Base-by-base conservation (phyloP, 2,888 invertebrate species). In the Eristalis pertinax region DNA sequence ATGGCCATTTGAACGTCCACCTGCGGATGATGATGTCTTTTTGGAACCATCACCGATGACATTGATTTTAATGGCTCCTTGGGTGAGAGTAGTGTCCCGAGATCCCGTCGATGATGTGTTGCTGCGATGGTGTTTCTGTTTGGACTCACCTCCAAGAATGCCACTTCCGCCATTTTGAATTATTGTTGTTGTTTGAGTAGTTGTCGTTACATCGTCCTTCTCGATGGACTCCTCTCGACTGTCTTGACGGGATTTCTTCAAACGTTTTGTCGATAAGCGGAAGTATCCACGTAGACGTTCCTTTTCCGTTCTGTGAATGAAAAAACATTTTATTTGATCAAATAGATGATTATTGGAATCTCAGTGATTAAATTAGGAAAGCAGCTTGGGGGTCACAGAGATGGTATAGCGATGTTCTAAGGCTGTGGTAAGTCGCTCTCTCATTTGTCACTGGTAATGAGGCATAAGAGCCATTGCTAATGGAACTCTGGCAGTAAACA, bases 201-300 rank as follows among this genome's bases (percentile, higher is more conserved):
- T 90, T 38, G 90, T 91, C 0, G 91, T 90, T 19, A 89, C 90
- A 63, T 92, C 92, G 41, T 93, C 92, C 87, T 92, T 92, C 73
- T 92, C 92, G 29, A 91, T 91, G 60, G 92, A 91, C 56, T 92
- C 90, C 43, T 91, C 93, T 78, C 93, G 91, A 4, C 93, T 93
- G 64, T 93, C 93, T 87, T 93, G 90, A 1, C 93, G 91, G 89
- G 93, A 79, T 92, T 93, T 91, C 90, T 92, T 85, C 91, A 91
- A 90, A 90, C 90, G 94, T 91, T 91, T 94, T 91, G 91, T 94
- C 91, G 92, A 92, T 22, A 94, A 93, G 10, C 94, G 94, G 89
- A 95, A 94, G 90, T 95, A 95, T 75, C 94, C 94, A 32, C 94
- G 93, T 0, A 95, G 91, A 38, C 95, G 93, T 89, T 95, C 94